Conservation (phyloP, 2,113 vertebrate species). For the Trogon surrucura region DNA sequence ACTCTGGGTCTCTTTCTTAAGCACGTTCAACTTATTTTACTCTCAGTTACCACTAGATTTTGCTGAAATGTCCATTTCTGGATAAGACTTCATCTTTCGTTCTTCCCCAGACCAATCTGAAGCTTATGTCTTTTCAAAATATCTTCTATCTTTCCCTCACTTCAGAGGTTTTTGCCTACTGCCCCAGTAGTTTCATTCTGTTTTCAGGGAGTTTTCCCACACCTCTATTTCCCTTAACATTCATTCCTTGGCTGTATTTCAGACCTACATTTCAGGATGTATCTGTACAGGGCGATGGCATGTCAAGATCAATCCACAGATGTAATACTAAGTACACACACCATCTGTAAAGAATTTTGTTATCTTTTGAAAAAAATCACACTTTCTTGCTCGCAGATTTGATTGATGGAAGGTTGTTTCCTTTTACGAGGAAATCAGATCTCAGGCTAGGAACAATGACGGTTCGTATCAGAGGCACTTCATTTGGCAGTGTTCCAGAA, state of each 20-base stretch:
- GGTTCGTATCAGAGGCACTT: background rate
- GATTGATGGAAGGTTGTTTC: background rate
- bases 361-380: slow-evolving; percentile 14
- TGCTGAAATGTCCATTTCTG: background rate
- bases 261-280: background rate
- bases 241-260: background rate
- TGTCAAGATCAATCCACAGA: slow-evolving; percentile 1
- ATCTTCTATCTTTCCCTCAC: background rate
- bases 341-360: background rate
- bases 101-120: background rate
- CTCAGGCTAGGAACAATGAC: background rate
- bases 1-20: background rate
- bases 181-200: background rate
- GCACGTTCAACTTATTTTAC: background rate
- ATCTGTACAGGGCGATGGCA: background rate
- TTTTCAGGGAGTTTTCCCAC: background rate
- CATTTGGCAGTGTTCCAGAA: background rate
- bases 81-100: background rate
- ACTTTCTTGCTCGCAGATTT: background rate
- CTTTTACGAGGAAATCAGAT: background rate
- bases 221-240: background rate
- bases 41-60: background rate
- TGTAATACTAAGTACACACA: background rate
- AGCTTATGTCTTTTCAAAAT: background rate
- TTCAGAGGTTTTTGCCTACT: background rate